Conservation (phyloP, 2,888 invertebrate genomes). For the Icerya purchasi region DNA sequence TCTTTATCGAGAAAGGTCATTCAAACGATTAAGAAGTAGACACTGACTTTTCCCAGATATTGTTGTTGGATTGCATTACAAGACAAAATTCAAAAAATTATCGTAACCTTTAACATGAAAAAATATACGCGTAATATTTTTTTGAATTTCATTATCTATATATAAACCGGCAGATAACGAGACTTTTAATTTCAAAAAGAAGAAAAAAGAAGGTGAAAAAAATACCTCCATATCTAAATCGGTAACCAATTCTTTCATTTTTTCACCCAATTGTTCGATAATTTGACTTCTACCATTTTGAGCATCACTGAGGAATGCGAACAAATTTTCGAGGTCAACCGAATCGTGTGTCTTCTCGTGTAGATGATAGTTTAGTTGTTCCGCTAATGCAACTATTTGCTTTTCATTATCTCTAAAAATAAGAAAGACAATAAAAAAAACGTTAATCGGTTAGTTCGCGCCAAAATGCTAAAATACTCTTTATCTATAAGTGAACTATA, state of each 20-base stretch:
- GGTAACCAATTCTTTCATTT: conserved; percentile 61
- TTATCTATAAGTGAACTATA: no score
- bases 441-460: neutral
- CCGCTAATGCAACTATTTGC: conserved; percentile 47
- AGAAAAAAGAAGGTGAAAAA: no score
- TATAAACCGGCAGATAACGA: no score
- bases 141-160: no score
- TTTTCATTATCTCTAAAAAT: conserved; percentile 34
- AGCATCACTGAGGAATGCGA: conserved; percentile 70
- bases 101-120: no score
- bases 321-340: conserved; percentile 70
- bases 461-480: neutral
- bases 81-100: no score
- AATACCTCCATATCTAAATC: conserved; percentile 62
- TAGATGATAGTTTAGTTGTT: conserved; percentile 42
- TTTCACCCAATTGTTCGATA: conserved; percentile 63
- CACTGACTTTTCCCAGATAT: no score
- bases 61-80: no score
- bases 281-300: conserved; percentile 37
- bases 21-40: no score
- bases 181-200: no score
- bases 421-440: conserved; percentile 3
- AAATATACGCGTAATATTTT: no score
- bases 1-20: no score
- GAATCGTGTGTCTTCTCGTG: conserved; percentile 34